Percentiles rank a stretch among this genome's conserved stretches.
These are phyloP conservation scores for Ectropis grisescens DNA, from an alignment of 1,140 invertebrate species.

Conservation along the genomic window DNA sequence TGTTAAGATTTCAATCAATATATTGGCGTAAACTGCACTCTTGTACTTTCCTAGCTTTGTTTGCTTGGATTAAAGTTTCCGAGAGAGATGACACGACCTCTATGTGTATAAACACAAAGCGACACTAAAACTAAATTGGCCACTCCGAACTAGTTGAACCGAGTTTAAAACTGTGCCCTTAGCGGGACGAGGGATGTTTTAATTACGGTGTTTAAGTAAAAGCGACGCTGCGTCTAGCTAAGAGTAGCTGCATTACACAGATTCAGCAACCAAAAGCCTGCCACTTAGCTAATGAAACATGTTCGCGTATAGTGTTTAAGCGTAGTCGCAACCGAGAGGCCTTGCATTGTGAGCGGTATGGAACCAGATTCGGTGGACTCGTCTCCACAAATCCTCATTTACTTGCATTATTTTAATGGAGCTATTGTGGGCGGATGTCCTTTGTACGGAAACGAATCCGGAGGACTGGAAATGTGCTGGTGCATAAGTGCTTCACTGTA, in stretches of 20 bases:
- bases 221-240: conserved; percentile 58
- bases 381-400: conserved; percentile 65
- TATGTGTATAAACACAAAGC: too few relatives aligned
- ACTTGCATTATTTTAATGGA: conserved; percentile 71
- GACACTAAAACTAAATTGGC: conserved; percentile 62
- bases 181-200: conserved; percentile 53
- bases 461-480: conserved; percentile 56
- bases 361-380: conserved; percentile 48
- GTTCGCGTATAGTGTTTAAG: conserved; percentile 68
- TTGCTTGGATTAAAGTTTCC: too few relatives aligned
- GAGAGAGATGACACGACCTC: too few relatives aligned
- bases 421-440: conserved; percentile 64
- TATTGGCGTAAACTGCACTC: too few relatives aligned
- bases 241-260: conserved; percentile 65
- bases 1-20: too few relatives aligned
- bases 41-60: too few relatives aligned
- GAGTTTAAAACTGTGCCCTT: conserved; percentile 61
- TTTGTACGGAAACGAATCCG: conserved; percentile 57
- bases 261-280: conserved; percentile 69
- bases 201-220: conserved; percentile 68
- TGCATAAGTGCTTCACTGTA: conserved; percentile 49
- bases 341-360: conserved; percentile 45
- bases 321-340: conserved; percentile 29
- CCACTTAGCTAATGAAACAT: conserved; percentile 73
- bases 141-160: conserved; percentile 57